Percentiles rank a stretch among this genome's conserved stretches.
Evolutionary conservation across 2,888 invertebrate genomes (phyloP).

Genomic region (Philopedon plagiatum): DNA sequence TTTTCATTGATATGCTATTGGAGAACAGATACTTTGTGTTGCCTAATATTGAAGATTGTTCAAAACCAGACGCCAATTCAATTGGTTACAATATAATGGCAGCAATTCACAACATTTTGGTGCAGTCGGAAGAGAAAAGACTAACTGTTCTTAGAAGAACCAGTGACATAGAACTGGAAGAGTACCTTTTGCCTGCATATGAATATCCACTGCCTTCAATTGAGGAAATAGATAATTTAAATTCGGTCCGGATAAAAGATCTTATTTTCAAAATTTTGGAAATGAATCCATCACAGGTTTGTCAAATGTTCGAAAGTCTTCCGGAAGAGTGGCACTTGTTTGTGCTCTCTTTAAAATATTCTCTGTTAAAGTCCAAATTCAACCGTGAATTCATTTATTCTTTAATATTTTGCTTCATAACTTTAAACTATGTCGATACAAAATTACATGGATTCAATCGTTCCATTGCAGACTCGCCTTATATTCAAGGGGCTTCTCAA

Average conservation of each 20-base stretch:
- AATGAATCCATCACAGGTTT: constrained; percentile 66
- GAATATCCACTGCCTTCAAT: constrained; percentile 62
- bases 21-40: constrained; percentile 76
- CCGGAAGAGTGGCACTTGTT: constrained; percentile 75
- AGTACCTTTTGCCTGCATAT: neutral
- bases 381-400: constrained; percentile 70
- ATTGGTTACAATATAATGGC: constrained; percentile 13
- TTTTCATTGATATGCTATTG: constrained; percentile 79
- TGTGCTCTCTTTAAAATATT: constrained; percentile 74
- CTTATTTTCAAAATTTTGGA: constrained; percentile 71
- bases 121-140: neutral
- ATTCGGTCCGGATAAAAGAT: constrained; percentile 56
- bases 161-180: neutral
- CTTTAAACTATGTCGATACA: constrained; percentile 73
- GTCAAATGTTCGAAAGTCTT: constrained; percentile 65
- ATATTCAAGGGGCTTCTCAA: neutral
- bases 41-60: constrained; percentile 81
- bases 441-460: constrained; percentile 72
- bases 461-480: constrained; percentile 59
- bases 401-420: constrained; percentile 72
- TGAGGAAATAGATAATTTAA: constrained; percentile 60
- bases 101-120: constrained; percentile 21
- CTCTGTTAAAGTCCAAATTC: constrained; percentile 60
- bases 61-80: constrained; percentile 58
- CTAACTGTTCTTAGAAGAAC: constrained; percentile 6